These are phyloP conservation scores for Oxyruncus cristatus DNA, from an alignment of 2,113 vertebrate genomes.

Conservation along the genomic window DNA sequence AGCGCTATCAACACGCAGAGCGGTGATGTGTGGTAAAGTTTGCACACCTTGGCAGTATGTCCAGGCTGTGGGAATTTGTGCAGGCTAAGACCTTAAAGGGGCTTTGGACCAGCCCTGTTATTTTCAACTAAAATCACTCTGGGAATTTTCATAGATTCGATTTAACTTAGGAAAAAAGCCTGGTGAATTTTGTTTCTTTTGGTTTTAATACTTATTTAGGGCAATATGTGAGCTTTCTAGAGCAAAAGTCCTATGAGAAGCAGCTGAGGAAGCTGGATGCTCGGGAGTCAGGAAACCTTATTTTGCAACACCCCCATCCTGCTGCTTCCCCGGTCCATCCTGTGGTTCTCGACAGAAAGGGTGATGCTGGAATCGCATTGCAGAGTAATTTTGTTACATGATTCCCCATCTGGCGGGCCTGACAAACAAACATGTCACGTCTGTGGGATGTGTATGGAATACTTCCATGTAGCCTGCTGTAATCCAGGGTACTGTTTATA, in stretches of 20 bases:
- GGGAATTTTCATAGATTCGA: background rate
- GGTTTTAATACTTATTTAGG: background rate
- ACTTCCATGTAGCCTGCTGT: background rate
- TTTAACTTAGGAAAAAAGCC: background rate
- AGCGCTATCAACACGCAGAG: background rate
- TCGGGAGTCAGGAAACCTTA: background rate
- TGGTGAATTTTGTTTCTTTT: background rate
- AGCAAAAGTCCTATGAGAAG: background rate
- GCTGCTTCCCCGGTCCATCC: background rate
- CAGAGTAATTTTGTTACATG: background rate
- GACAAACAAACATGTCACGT: background rate
- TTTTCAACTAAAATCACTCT: background rate
- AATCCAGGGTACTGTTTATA: rapidly evolving
- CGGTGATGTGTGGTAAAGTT: background rate
- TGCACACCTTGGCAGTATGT: background rate
- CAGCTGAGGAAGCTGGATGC: background rate
- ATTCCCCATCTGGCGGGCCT: background rate
- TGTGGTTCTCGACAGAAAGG: background rate
- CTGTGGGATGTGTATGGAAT: background rate
- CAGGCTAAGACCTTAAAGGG: background rate
- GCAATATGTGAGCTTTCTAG: background rate
- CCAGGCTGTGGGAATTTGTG: background rate
- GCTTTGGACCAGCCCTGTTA: background rate
- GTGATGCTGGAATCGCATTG: background rate
- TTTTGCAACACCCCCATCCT: background rate